Base-by-base conservation (phyloP, 2,888 invertebrate genomes). In the Heliconius charithonia region DNA sequence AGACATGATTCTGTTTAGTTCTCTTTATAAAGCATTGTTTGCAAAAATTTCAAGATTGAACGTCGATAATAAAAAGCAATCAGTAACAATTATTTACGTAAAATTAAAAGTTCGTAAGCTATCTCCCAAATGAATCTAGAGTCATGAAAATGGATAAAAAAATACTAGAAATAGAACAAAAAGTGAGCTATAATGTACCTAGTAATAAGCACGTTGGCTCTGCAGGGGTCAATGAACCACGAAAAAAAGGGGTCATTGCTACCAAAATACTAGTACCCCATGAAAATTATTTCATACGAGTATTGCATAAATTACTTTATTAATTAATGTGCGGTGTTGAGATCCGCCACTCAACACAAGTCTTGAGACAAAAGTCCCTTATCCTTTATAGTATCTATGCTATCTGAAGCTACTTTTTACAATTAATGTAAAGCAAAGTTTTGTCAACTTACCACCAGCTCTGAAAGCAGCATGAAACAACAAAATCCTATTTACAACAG, bases 231-330 rank as follows among this genome's bases (percentile, higher is more conserved):
- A 91, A 87, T 87, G 93, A 87, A 90, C 94, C 88, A 81, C 81
- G 86, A 90, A 93, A 93, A 84, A 92, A 92, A 90, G 88, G 81
- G 93, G 92, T 93, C 93, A 92, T 75, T 88, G 92, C 88, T 86
- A 91, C 84, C 83, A 80, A 85, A 91, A 91, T 90, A 74, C 27
- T 22, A 92, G 85, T 88, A 87, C 86, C 85, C 85, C 86, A 88
- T 84, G 87, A 84, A 86, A 85, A 84, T 67, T 75, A 29, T 73
- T 72, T 76, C 75, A 77, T 56, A 84, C 83, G 79, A 82, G 81
- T 79, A 76, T 69, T 25, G n/a, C 75, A 66, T 29, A 81, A 75
- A 74, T 74, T 12, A 79, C 32, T 63, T 27, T n/a, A 56, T 75
- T 56, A 59, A 59, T 59, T n/a, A 59, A 59, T 59, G 9, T n/a